Percentiles rank a stretch among this genome's conserved stretches.
These are phyloP conservation scores for Conops quadrifasciatus DNA, from an alignment of 2,888 invertebrate genomes.

Conservation along the genomic window DNA sequence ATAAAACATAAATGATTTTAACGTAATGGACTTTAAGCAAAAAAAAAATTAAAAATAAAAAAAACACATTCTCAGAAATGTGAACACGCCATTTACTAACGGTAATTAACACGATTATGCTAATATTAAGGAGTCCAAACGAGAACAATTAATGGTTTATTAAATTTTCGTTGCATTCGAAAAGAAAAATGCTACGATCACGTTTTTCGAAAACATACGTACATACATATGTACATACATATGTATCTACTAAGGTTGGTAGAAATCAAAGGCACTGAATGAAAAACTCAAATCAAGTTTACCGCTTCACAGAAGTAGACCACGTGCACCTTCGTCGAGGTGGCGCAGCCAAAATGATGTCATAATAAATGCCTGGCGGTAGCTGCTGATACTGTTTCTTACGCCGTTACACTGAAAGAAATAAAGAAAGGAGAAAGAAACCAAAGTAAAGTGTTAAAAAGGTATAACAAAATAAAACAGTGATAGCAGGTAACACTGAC, in stretches of 20 bases:
- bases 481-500: too few relatives aligned
- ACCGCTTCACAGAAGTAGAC: constrained; percentile 32
- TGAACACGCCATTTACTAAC: background rate
- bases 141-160: too few relatives aligned
- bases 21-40: background rate
- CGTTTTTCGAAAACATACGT: too few relatives aligned
- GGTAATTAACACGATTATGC: background rate
- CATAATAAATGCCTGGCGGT: background rate
- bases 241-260: too few relatives aligned
- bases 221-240: too few relatives aligned
- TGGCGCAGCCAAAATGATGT: constrained; percentile 7
- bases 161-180: too few relatives aligned
- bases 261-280: constrained; percentile 13
- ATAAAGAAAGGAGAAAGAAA: constrained; percentile 1
- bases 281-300: constrained; percentile 23
- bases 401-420: constrained; percentile 10
- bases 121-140: too few relatives aligned
- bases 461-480: too few relatives aligned
- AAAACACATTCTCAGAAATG: background rate
- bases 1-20: too few relatives aligned
- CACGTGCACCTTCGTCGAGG: constrained; percentile 5
- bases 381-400: background rate
- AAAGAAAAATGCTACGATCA: too few relatives aligned
- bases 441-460: too few relatives aligned
- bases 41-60: background rate